Evolutionary conservation across 2,797 vertebrate species (phyloP), one percentile per base, ranked within the genome.

Genomic region (Heliangelus exortis): DNA sequence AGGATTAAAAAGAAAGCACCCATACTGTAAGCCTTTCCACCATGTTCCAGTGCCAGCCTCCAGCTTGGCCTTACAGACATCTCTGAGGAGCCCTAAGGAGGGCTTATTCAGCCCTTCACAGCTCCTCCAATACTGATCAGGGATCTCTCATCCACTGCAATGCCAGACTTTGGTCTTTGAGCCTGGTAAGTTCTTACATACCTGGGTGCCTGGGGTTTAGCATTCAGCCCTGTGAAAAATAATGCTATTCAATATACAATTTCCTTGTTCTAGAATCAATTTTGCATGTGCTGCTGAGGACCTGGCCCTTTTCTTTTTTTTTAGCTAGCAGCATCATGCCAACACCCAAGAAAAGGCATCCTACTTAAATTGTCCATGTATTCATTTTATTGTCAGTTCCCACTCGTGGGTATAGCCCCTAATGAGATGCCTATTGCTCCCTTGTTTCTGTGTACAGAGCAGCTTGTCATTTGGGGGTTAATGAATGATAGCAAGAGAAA

Each of bases 401-500:
- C 53, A 67, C 80, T 87, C 85, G 53, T 0, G 0, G 16, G 78
- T 53, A 41, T 11, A 87, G 73, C 41, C 66, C 29, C 67, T 92
- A 93, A 77, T 41, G 36, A 82, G 86, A 87, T 82, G 71, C 79
- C 25, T 81, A 26, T 6, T 84, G 26, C 59, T 84, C n/a, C 21
- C 80, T 84, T 77, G 63, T 93, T 92, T 90, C 73, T 53, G 31
- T 31, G 43, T 17, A 41, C 67, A 90, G 91, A 48, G 71, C 80
- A 36, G 36, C 31, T 59, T 89, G 59, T 21, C 10, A 3, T 87
- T 62, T 61, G 63, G 88, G 89, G 91, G 92, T 95, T 95, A 95
- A 94, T 88, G 91, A 95, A 96, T 92, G 95, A 90, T n/a, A 82
- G 77, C 75, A 93, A 96, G 94, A 28, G 79, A 80, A 95, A 96